Base-by-base conservation (phyloP, 2,888 invertebrate species). In the Prionchulus punctatus region DNA sequence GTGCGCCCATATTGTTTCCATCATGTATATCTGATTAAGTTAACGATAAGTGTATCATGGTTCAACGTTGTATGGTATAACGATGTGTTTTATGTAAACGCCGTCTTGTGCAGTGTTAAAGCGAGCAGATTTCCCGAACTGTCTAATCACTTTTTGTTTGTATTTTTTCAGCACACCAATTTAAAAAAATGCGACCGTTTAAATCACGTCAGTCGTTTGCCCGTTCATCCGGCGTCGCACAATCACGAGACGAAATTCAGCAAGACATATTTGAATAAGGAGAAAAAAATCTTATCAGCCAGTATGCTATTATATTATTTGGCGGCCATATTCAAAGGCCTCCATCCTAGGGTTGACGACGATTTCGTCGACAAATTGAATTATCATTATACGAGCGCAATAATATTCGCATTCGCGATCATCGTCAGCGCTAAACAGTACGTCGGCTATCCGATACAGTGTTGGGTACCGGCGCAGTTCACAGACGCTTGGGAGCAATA, bases 391-490 rank as follows among this genome's bases (percentile, higher is more conserved):
- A 70, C 70, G 49, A 69, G 68, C 50, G 69, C 70, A 54, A 70
- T 70, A 56, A 70, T 70, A n/a, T 70, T 70, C 58, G 69, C 70
- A 15, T 70, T 70, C 60, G 70, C 70, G 47, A 70, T 70, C 52
- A 74, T 68, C 68, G 76, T 70, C 21, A 69, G 68, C 30, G 70
- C 70, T 42, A 70, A 70, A 59, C 70, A 70, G 62, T 70, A 70
- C 59, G 70, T 69, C 58, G 68, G 68, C 63, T 55, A 42, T 43
- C 61, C 48, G 18, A 57, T 53, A 15, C 36, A 59, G 43, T 58
- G 51, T 43, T 76, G 76, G 76, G 74, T 74, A 60, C 76, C 76
- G 2, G 75, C 75, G 1, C 74, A 75, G 63, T 76, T 76, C 66
- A 73, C 74, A 53, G 74, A 75, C 60, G 70, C 70, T 43, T 70